These are phyloP conservation scores for Gallinago jamesoni DNA, from an alignment of 2,113 vertebrate genomes.

Conservation along the genomic window DNA sequence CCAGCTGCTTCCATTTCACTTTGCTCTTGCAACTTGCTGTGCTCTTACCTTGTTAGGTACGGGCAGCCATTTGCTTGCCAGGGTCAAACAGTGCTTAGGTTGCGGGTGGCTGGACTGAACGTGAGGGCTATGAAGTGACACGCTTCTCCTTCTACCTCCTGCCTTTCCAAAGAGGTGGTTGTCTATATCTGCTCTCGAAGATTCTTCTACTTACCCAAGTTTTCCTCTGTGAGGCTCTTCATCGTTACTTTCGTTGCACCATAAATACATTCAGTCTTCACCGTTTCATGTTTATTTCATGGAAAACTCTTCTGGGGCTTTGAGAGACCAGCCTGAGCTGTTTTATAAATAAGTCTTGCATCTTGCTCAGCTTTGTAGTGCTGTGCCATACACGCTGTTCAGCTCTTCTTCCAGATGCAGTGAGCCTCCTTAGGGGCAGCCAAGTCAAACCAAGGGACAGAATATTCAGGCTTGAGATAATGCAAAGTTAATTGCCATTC, in stretches of 20 bases:
- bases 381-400: background rate
- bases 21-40: background rate
- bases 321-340: background rate
- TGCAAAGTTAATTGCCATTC: slow-evolving; percentile 20
- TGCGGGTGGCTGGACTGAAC: background rate
- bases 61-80: background rate
- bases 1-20: background rate
- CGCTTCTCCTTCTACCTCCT: background rate
- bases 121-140: background rate
- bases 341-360: background rate
- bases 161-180: background rate
- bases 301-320: background rate
- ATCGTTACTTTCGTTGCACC: background rate
- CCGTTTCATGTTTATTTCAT: background rate
- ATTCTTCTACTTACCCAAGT: background rate
- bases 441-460: background rate
- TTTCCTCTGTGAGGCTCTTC: background rate
- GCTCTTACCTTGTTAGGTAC: background rate
- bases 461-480: background rate
- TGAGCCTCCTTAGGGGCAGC: background rate
- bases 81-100: background rate
- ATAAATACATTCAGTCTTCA: background rate
- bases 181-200: background rate
- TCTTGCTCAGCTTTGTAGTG: background rate
- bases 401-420: background rate